Conservation (phyloP, 2,888 invertebrate genomes). For the Lamellibrachia columna region DNA sequence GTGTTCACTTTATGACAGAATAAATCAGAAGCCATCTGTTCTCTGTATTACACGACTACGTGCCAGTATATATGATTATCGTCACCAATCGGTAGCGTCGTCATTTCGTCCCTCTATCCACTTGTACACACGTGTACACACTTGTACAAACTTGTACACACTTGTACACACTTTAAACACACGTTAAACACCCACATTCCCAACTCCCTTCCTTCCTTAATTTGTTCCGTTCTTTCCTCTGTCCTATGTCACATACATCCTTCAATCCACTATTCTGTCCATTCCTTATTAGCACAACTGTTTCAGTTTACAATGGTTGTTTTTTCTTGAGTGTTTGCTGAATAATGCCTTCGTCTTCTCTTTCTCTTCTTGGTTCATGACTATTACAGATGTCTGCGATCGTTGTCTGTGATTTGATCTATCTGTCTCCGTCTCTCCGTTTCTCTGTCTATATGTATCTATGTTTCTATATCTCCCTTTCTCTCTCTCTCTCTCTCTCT, state of each 20-base stretch:
- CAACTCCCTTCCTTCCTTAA: background rate
- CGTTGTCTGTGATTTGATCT: background rate
- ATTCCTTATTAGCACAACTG: too few relatives aligned
- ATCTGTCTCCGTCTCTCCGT: too few relatives aligned
- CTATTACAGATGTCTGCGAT: too few relatives aligned
- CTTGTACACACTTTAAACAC: too few relatives aligned
- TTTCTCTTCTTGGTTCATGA: background rate
- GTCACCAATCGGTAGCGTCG: background rate
- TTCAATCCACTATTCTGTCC: too few relatives aligned
- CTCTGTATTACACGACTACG: background rate
- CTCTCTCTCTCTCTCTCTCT: too few relatives aligned
- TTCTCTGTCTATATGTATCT: too few relatives aligned
- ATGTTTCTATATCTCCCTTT: too few relatives aligned
- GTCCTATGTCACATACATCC: background rate
- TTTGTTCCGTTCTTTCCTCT: background rate
- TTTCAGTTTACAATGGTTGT: too few relatives aligned
- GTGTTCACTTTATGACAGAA: background rate
- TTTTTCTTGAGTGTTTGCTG: background rate
- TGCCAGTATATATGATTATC: background rate
- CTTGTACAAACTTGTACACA: too few relatives aligned
- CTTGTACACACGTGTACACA: too few relatives aligned
- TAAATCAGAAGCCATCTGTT: background rate
- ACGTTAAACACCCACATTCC: background rate
- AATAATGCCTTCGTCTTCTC: background rate
- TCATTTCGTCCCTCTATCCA: too few relatives aligned